phyloP scores from a whole-genome alignment of 2,113 vertebrate species.

The Phycodurus eques region DNA sequence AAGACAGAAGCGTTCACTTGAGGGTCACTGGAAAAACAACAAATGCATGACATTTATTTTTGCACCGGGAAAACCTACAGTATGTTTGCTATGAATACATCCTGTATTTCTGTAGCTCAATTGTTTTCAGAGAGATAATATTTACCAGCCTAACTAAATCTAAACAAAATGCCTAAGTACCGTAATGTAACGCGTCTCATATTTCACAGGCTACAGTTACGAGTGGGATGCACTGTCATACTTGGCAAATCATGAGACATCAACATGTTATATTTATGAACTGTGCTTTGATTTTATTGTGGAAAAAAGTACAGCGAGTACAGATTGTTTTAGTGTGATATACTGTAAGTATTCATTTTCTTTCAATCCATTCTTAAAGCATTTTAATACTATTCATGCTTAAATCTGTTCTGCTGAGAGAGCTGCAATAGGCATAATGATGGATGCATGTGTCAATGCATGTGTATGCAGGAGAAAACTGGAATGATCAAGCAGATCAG shows the following conservation, averaged over 20 bases:
- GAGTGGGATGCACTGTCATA: conserved; percentile 18
- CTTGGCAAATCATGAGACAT: background rate
- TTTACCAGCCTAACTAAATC: no score
- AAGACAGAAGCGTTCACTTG: background rate
- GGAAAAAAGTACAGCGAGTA: background rate
- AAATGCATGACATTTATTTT: background rate
- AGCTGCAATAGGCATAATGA: background rate
- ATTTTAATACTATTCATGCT: background rate
- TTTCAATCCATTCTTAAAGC: background rate
- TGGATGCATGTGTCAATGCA: conserved; percentile 3
- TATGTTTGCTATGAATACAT: background rate
- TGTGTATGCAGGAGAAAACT: background rate
- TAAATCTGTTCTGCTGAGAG: background rate
- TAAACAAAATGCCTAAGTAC: background rate
- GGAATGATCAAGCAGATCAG: conserved; percentile 25
- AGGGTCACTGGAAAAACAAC: background rate
- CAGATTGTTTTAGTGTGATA: background rate
- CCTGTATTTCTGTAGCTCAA: background rate
- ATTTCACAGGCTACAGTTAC: conserved; percentile 50
- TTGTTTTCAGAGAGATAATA: no score
- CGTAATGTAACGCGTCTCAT: conserved; percentile 33
- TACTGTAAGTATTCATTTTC: background rate
- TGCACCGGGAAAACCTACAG: background rate
- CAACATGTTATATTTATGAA: background rate
- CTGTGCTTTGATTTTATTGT: background rate